Base-by-base conservation (phyloP, 2,797 vertebrate species). In the Hippoglossus hippoglossus region DNA sequence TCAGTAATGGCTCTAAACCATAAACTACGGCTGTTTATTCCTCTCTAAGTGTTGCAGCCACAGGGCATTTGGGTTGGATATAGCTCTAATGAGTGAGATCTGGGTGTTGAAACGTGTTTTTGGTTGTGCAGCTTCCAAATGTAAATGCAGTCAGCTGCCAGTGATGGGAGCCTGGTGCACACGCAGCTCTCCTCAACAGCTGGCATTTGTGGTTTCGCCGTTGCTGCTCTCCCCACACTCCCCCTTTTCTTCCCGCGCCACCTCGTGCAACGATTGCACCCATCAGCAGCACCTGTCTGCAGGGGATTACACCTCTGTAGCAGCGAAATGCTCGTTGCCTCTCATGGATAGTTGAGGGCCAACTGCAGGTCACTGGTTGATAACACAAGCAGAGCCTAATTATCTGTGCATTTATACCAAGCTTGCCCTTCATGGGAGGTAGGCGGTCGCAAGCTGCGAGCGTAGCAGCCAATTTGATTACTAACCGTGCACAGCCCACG, bases 131-230 rank as follows among this genome's bases (percentile, higher is more conserved):
- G 56, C 53, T 62, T 61, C 26, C 5, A 46, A 60, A 50, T 62
- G 59, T 65, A 24, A 39, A 66, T 39, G 21, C 65, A 83, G 87
- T 86, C 89, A 85, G 88, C 84, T 91, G 88, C 82, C 65, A 15
- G 67, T 83, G 85, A 87, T 88, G 75, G 77, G 60, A 81, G 76
- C 52, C 53, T 73, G 70, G 67, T 73, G 70, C 69, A 66, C 54
- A 75, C 16, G 63, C 50, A 56, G 41, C 74, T 67, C 77, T 76
- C 75, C 60, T 61, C 59, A 84, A 81, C 84, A 91, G 84, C 87
- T 89, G 89, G 87, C 79, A 41, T 80, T 82, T 86, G 80, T 82
- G 81, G 73, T 81, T 84, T 77, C 67, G 63, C 39, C 82, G 47
- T 61, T 62, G 54, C 63, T 19, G 54, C 52, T 55, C 67, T 79